These are phyloP conservation scores for Nectonema munidae DNA, from an alignment of 2,888 invertebrate species.

Conservation along the genomic window DNA sequence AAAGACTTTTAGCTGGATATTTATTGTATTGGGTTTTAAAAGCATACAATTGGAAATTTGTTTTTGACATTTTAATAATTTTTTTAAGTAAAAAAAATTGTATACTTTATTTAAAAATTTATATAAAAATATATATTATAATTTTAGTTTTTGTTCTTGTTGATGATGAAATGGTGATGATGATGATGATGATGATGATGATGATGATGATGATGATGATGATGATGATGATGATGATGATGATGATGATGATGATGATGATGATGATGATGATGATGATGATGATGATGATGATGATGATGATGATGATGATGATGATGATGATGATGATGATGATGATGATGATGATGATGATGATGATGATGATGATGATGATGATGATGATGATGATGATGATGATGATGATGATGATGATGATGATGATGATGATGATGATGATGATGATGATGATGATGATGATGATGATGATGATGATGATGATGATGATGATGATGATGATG, in stretches of 20 bases:
- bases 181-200: constrained; percentile 11
- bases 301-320: constrained; percentile 15
- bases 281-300: constrained; percentile 17
- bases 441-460: constrained; percentile 12
- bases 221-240: constrained; percentile 17
- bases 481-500: constrained; percentile 17
- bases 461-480: constrained; percentile 14
- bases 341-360: constrained; percentile 15
- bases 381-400: constrained; percentile 15
- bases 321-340: constrained; percentile 14
- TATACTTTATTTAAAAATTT: no score
- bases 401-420: constrained; percentile 10
- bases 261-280: constrained; percentile 17
- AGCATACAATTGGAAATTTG: no score
- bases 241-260: constrained; percentile 17
- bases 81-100: no score
- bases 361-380: constrained; percentile 14
- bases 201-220: constrained; percentile 11
- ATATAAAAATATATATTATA: no score
- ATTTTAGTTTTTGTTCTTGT: no score
- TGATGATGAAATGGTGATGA: constrained; percentile 12
- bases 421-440: constrained; percentile 10
- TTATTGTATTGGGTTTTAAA: no score
- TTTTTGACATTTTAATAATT: no score
- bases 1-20: no score